Conservation (phyloP, 1,140 invertebrate species). For the Cotesia typhae region DNA sequence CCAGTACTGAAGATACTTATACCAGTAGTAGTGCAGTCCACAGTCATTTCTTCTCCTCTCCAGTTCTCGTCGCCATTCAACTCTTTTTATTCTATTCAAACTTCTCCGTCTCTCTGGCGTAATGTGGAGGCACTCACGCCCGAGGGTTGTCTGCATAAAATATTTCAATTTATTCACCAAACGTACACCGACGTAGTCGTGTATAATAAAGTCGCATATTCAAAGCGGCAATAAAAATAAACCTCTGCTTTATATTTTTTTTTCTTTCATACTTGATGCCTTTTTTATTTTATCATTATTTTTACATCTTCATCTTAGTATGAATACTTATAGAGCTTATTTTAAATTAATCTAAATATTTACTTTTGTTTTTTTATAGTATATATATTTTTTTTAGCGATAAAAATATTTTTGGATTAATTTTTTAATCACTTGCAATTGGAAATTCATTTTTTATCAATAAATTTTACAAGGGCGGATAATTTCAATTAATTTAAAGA, state of each 20-base stretch:
- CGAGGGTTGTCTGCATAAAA: conserved; percentile 42
- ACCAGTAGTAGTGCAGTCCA: not conserved
- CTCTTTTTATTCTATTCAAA: conserved; percentile 4
- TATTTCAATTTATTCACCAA: conserved; percentile 46
- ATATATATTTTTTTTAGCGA: no score
- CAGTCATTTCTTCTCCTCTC: not conserved
- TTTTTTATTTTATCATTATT: not conserved
- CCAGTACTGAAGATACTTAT: not conserved
- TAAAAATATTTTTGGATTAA: no score
- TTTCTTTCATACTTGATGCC: conserved; percentile 2
- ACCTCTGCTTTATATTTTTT: conserved; percentile 16
- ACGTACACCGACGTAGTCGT: conserved; percentile 33
- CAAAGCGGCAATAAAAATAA: conserved; percentile 47
- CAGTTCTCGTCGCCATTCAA: not conserved
- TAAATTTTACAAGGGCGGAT: no score
- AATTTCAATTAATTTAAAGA: no score
- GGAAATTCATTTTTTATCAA: no score
- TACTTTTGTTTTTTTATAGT: no score
- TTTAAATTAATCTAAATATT: no score
- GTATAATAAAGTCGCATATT: conserved; percentile 45
- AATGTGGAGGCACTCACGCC: conserved; percentile 23
- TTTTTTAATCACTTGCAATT: no score
- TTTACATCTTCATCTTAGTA: not conserved
- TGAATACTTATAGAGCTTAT: not conserved
- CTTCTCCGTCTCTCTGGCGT: not conserved